A percentile compares a stretch with the other conserved stretches of the same genome.
These are phyloP conservation scores for Spizella passerina DNA, from an alignment of 2,797 vertebrate species.

Conservation along the genomic window DNA sequence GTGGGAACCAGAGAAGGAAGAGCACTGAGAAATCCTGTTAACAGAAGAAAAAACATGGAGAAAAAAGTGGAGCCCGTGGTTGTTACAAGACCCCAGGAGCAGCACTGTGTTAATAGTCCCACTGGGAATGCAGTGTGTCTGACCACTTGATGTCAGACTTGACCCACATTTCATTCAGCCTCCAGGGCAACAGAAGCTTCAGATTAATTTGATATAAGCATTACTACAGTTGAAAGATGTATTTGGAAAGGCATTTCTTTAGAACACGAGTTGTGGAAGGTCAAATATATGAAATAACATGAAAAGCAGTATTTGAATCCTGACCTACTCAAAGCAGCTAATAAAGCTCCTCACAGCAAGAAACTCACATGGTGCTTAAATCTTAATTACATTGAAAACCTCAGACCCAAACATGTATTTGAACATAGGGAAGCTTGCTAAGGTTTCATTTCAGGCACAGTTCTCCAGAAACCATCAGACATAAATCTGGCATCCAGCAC, in stretches of 20 bases:
- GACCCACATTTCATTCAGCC: constrained; percentile 50
- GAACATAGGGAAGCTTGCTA: background rate
- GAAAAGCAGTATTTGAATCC: background rate
- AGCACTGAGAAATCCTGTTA: background rate
- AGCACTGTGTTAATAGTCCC: background rate
- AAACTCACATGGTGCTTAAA: background rate
- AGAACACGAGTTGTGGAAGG: background rate
- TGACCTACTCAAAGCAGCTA: background rate
- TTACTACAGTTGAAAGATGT: background rate
- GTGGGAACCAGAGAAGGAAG: background rate
- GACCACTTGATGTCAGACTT: constrained; percentile 71
- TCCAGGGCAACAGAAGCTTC: constrained; percentile 12
- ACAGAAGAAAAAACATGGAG: background rate
- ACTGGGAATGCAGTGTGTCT: constrained; percentile 18
- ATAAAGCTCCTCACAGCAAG: background rate
- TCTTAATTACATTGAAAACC: background rate
- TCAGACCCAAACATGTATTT: background rate
- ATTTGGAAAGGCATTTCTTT: constrained; percentile 2
- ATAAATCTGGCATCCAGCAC: background rate
- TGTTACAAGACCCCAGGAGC: background rate
- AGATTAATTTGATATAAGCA: background rate
- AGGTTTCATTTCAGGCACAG: background rate
- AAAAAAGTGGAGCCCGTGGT: background rate
- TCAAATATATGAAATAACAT: background rate
- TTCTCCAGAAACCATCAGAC: background rate